Percentiles rank a stretch among this genome's conserved stretches.
phyloP scores from a whole-genome alignment of 2,888 invertebrate genomes.

The Tenthredo distinguenda region DNA sequence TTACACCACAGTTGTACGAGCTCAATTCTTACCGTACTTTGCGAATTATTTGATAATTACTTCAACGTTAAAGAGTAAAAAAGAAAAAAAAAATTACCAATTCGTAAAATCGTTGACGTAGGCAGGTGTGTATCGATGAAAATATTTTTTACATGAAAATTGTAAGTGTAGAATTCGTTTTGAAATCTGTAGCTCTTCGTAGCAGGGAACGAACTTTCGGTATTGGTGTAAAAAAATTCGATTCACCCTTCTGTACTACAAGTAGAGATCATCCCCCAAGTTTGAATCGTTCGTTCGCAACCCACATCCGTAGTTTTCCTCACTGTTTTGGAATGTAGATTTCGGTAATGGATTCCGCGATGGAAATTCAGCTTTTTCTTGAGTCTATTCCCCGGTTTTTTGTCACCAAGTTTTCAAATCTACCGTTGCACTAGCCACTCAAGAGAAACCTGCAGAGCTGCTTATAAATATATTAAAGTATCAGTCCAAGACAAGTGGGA shows the following conservation, averaged over 20 bases:
- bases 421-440: background rate
- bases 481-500: background rate
- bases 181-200: conserved; percentile 1
- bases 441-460: background rate
- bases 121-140: background rate
- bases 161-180: background rate
- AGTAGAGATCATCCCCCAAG: conserved; percentile 42
- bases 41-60: background rate
- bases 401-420: conserved; percentile 19
- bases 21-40: background rate
- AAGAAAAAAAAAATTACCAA: background rate
- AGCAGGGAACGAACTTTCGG: conserved; percentile 8
- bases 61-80: background rate
- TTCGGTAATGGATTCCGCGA: conserved; percentile 50
- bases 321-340: conserved; percentile 47
- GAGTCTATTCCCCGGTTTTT: background rate
- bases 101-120: background rate
- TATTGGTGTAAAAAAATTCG: conserved; percentile 2
- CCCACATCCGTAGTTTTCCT: conserved; percentile 37
- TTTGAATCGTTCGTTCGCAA: conserved; percentile 43
- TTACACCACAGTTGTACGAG: background rate
- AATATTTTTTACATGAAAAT: background rate
- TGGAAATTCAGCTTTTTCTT: conserved; percentile 18
- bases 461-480: background rate
- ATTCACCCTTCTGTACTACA: conserved; percentile 42